phyloP scores from a whole-genome alignment of 2,888 invertebrate species.

The Caenorhabditis angaria region DNA sequence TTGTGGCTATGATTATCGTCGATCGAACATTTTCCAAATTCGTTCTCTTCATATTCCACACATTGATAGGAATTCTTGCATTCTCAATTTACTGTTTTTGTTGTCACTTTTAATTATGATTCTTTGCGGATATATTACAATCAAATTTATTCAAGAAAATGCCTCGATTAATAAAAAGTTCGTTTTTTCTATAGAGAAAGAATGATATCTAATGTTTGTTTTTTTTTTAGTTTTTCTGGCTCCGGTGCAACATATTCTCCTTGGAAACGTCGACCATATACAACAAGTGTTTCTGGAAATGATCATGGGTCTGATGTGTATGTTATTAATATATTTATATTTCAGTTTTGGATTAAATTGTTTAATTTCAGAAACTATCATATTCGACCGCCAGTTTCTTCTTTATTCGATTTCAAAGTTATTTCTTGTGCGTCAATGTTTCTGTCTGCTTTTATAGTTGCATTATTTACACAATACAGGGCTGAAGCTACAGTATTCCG shows the following conservation, averaged over 20 bases:
- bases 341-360: neutral
- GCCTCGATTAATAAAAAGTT: conserved; percentile 31
- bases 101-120: conserved; percentile 31
- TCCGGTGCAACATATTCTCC: neutral
- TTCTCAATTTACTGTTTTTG: conserved; percentile 32
- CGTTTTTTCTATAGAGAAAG: neutral
- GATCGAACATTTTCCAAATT: conserved; percentile 75
- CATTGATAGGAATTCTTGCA: conserved; percentile 27
- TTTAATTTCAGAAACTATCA: conserved; percentile 32
- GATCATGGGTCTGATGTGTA: neutral
- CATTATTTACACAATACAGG: conserved; percentile 74
- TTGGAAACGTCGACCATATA: conserved; percentile 9
- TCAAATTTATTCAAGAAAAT: conserved; percentile 35
- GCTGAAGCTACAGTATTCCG: conserved; percentile 67
- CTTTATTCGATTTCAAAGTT: conserved; percentile 74
- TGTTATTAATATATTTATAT: neutral
- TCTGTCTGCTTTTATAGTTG: conserved; percentile 76
- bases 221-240: neutral
- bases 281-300: conserved; percentile 18
- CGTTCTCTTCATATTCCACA: conserved; percentile 33
- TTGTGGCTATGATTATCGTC: conserved; percentile 76
- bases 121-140: conserved; percentile 28
- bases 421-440: conserved; percentile 76
- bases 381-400: conserved; percentile 44
- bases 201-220: neutral